A percentile compares a stretch with the other conserved stretches of the same genome.
phyloP scores from a whole-genome alignment of 2,113 vertebrate genomes.

The Cavia aperea region DNA sequence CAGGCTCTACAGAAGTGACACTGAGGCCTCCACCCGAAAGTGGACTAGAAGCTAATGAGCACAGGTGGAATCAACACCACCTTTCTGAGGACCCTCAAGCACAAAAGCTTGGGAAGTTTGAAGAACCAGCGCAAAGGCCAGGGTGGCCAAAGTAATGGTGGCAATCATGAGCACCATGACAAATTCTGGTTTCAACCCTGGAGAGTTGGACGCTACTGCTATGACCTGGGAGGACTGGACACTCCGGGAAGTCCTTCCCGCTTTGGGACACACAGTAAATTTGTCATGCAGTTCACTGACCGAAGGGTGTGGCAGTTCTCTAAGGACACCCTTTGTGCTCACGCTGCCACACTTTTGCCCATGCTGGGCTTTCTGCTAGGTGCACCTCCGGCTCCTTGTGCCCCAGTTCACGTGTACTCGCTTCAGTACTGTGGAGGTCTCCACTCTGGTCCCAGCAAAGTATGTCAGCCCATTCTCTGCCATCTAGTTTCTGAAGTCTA shows the following conservation, averaged over 20 bases:
- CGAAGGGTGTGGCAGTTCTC: background rate
- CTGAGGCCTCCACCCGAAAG: background rate
- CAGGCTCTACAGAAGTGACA: too few relatives aligned
- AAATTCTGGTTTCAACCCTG: background rate
- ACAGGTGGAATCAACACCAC: too few relatives aligned
- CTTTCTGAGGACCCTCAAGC: background rate
- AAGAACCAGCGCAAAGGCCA: background rate
- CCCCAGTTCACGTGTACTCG: background rate
- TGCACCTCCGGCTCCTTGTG: too few relatives aligned
- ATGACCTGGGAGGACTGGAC: background rate
- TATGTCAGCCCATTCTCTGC: fast-evolving
- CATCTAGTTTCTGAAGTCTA: background rate
- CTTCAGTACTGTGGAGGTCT: background rate
- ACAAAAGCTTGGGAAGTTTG: background rate
- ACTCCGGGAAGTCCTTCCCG: background rate
- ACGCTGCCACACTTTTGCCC: fast-evolving
- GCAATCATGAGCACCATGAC: background rate
- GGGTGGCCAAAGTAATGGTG: background rate
- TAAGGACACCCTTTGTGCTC: background rate
- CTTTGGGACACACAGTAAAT: background rate
- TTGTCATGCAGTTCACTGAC: too few relatives aligned
- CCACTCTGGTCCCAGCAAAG: background rate
- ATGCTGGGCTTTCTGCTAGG: background rate
- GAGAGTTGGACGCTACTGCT: background rate
- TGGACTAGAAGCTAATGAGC: fast-evolving